phyloP scores from a whole-genome alignment of 2,797 vertebrate species.

The Garrulus glandarius region DNA sequence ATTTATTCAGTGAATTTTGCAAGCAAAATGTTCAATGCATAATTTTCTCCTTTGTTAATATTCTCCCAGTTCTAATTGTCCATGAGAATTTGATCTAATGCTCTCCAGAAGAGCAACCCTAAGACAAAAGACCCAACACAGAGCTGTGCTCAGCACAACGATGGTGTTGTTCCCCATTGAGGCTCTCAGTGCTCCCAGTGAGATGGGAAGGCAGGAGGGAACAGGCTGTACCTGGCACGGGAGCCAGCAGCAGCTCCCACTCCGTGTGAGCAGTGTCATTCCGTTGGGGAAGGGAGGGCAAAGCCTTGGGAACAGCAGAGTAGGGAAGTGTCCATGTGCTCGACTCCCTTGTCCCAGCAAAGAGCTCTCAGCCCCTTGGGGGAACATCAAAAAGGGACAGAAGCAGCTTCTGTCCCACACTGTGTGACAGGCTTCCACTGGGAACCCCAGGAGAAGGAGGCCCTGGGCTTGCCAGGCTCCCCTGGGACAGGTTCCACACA shows the following conservation, averaged over 20 bases:
- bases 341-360: background rate
- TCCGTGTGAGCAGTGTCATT: rapidly evolving
- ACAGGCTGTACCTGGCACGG: background rate
- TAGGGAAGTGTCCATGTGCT: rapidly evolving
- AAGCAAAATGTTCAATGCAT: constrained; percentile 61
- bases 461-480: background rate
- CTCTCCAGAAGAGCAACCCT: background rate
- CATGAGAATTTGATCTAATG: constrained; percentile 39
- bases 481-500: rapidly evolving
- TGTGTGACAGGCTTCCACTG: background rate
- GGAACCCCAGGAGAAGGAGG: background rate
- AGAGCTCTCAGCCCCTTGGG: background rate
- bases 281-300: background rate
- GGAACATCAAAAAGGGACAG: background rate
- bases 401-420: background rate
- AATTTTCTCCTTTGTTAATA: constrained; percentile 65
- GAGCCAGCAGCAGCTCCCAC: background rate
- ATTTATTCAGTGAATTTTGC: constrained; percentile 70
- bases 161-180: background rate
- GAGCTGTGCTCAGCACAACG: background rate
- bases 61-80: constrained; percentile 49
- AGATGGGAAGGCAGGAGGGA: background rate
- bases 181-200: background rate
- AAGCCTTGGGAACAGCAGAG: background rate
- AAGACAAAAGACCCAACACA: background rate